Conservation (phyloP, 2,888 invertebrate species). For the Pristionchus exspectatus region DNA sequence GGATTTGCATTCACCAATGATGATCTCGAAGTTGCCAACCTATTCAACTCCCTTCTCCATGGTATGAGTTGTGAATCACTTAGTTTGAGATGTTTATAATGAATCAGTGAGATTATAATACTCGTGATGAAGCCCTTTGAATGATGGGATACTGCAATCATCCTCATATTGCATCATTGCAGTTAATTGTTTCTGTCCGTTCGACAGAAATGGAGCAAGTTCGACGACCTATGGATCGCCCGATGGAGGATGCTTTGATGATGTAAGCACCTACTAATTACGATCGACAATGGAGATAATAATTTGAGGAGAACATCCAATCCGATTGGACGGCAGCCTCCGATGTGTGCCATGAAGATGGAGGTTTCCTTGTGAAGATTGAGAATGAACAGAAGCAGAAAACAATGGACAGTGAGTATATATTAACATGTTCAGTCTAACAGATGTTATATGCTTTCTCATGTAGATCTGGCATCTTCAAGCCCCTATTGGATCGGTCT, state of each 20-base stretch:
- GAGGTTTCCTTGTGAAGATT: conserved; percentile 19
- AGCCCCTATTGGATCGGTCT: conserved; percentile 45
- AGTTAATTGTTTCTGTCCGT: conserved; percentile 38
- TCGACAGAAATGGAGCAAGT: neutral
- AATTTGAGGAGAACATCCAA: conserved; percentile 22
- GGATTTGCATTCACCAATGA: conserved; percentile 46
- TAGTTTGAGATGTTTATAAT: neutral
- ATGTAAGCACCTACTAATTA: neutral
- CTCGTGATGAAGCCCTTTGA: neutral
- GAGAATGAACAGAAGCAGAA: conserved; percentile 19
- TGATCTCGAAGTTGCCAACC: conserved; percentile 34
- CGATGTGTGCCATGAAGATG: neutral
- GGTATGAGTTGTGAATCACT: neutral
- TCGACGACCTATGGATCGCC: conserved; percentile 6
- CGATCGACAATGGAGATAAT: neutral
- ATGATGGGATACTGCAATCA: neutral
- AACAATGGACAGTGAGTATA: conserved; percentile 5
- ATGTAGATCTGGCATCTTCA: neutral
- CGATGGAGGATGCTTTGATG: conserved; percentile 30
- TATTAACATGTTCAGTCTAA: neutral
- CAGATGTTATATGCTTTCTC: neutral
- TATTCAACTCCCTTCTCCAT: conserved; percentile 36
- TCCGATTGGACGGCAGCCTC: neutral
- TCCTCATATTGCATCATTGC: neutral
- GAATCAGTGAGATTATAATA: neutral